These are phyloP conservation scores for Eretmochelys imbricata DNA, from an alignment of 2,113 vertebrate species.

Conservation along the genomic window DNA sequence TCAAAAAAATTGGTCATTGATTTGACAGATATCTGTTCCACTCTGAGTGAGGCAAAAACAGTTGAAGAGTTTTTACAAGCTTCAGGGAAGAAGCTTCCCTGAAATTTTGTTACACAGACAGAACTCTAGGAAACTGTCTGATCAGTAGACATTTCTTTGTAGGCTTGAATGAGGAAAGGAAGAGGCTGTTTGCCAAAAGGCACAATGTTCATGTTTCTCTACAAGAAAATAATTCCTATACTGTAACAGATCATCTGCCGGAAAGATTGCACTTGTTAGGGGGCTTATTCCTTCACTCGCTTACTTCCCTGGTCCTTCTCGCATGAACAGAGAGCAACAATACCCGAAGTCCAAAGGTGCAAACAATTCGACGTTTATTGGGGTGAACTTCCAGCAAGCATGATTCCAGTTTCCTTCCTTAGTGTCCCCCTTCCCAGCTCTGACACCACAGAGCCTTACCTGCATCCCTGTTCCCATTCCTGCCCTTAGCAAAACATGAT, in stretches of 20 bases:
- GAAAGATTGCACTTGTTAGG: not conserved
- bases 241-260: not conserved
- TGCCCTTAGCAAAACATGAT: too few relatives aligned
- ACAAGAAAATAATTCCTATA: not conserved
- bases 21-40: not conserved
- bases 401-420: too few relatives aligned
- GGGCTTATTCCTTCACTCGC: too few relatives aligned
- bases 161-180: not conserved
- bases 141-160: not conserved
- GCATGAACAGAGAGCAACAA: too few relatives aligned
- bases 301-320: too few relatives aligned
- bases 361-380: too few relatives aligned
- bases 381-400: too few relatives aligned
- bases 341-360: too few relatives aligned
- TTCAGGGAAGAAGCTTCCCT: not conserved
- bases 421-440: too few relatives aligned
- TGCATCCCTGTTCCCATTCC: too few relatives aligned
- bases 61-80: not conserved
- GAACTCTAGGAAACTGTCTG: not conserved
- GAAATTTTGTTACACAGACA: not conserved
- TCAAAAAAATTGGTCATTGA: not conserved
- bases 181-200: not conserved
- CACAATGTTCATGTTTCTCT: rapidly evolving
- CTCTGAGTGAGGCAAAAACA: not conserved
- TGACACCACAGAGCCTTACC: too few relatives aligned